These are phyloP conservation scores for Cirrhinus mrigala DNA, from an alignment of 2,797 vertebrate genomes.

Conservation along the genomic window DNA sequence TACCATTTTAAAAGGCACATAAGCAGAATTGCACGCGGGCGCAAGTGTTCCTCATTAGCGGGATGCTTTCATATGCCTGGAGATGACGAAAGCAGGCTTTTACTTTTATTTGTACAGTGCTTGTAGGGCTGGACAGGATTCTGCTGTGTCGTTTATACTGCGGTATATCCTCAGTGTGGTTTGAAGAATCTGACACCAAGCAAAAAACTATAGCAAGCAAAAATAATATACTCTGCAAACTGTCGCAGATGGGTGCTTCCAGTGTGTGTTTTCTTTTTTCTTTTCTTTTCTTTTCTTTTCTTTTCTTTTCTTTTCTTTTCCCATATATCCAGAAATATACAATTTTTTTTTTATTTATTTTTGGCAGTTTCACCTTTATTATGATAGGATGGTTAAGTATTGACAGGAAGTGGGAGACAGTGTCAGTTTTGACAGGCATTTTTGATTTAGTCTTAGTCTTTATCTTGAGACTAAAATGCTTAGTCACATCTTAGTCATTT, in stretches of 20 bases:
- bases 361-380: too few species aligned
- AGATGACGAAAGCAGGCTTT: constrained; percentile 23
- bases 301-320: neutral
- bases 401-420: neutral
- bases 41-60: constrained; percentile 30
- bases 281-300: neutral
- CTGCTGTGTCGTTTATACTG: neutral
- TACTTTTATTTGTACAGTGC: neutral
- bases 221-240: constrained; percentile 10
- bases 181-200: constrained; percentile 18
- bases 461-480: too few species aligned
- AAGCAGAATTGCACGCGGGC: constrained; percentile 33
- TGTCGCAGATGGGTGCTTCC: neutral
- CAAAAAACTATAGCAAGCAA: constrained; percentile 9
- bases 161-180: neutral
- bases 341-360: too few species aligned
- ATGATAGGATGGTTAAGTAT: neutral
- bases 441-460: too few species aligned
- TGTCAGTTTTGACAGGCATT: too few species aligned
- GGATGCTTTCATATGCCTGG: neutral
- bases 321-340: too few species aligned
- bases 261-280: too few species aligned
- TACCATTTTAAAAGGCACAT: constrained; percentile 42
- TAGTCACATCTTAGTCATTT: too few species aligned
- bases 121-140: neutral